phyloP scores from a whole-genome alignment of 2,113 vertebrate species.

The Pontoporia blainvillei region DNA sequence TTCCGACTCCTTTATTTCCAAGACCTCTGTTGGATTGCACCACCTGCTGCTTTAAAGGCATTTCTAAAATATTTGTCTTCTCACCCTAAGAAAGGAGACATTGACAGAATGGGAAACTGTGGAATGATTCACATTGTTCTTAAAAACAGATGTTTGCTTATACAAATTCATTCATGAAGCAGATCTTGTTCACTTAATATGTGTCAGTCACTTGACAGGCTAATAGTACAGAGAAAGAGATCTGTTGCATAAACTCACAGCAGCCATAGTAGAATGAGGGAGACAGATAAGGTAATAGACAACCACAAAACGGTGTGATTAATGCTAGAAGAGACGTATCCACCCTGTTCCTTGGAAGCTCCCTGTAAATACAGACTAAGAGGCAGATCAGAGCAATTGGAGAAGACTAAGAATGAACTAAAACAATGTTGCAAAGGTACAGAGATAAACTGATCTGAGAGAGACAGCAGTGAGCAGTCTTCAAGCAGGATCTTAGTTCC shows the following conservation, averaged over 20 bases:
- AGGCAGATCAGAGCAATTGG: accelerated
- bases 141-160: not conserved
- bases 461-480: too few species aligned
- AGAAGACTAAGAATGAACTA: not conserved
- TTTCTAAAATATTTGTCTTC: not conserved
- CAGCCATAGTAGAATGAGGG: not conserved
- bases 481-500: too few species aligned
- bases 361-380: not conserved
- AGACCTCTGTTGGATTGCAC: not conserved
- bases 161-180: not conserved
- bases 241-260: not conserved
- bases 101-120: not conserved
- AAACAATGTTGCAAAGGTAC: not conserved
- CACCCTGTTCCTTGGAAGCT: accelerated
- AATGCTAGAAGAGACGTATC: not conserved
- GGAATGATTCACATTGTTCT: not conserved
- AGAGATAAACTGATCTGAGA: too few species aligned
- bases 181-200: not conserved
- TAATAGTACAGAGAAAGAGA: not conserved
- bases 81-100: not conserved
- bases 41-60: not conserved
- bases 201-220: not conserved
- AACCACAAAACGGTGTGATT: not conserved
- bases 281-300: not conserved
- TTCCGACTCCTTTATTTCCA: not conserved